These are phyloP conservation scores for Heliothis peltigera DNA, from an alignment of 2,888 invertebrate genomes.

Conservation along the genomic window DNA sequence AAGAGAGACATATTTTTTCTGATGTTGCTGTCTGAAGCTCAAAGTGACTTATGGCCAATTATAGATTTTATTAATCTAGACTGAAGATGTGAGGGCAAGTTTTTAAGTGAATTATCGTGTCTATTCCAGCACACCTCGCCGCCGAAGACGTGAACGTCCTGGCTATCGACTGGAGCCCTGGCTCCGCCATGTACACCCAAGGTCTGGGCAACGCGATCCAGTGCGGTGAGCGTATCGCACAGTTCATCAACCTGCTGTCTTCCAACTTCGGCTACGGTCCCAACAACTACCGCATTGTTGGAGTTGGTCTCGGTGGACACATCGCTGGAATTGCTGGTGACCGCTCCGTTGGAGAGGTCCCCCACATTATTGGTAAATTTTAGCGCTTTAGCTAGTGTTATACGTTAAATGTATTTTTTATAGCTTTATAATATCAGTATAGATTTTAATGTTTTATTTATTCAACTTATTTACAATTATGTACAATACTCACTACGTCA, in stretches of 20 bases:
- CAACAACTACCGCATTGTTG: constrained; percentile 78
- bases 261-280: constrained; percentile 72
- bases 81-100: no score
- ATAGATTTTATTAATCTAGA: no score
- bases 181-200: constrained; percentile 70
- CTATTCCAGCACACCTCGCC: constrained; percentile 73
- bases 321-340: constrained; percentile 84
- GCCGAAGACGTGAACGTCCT: constrained; percentile 80
- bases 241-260: constrained; percentile 79
- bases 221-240: constrained; percentile 75
- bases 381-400: no score
- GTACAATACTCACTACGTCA: no score
- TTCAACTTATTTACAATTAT: no score
- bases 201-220: constrained; percentile 79
- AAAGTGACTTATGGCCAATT: no score
- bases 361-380: constrained; percentile 79
- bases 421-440: no score
- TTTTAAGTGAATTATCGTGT: neutral
- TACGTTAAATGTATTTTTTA: no score
- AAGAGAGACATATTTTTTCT: no score
- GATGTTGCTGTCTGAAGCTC: no score
- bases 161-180: constrained; percentile 83
- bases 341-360: constrained; percentile 66
- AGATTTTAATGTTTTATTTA: no score
- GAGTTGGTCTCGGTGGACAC: constrained; percentile 81